Evolutionary conservation across 2,113 vertebrate genomes (phyloP).

Genomic region (Forbesichthys papilliferus): DNA sequence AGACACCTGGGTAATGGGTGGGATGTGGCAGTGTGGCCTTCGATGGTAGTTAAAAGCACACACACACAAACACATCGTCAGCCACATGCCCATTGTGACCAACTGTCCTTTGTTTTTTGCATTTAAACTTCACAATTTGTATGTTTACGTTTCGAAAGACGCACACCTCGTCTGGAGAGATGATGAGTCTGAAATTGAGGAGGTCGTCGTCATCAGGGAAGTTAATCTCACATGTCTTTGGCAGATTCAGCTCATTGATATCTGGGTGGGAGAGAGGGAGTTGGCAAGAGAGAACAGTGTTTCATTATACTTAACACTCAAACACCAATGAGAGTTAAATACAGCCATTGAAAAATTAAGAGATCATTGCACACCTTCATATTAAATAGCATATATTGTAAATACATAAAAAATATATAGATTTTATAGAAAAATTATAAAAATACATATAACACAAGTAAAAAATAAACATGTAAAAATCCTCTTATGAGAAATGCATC

Average conservation of each 20-base stretch:
- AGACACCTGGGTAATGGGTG: no score
- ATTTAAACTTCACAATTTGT: not conserved
- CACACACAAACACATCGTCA: no score
- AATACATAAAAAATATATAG: not conserved
- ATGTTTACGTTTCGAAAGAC: not conserved
- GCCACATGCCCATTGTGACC: no score
- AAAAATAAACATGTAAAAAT: no score
- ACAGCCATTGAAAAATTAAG: not conserved
- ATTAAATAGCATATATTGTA: not conserved
- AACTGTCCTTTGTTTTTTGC: no score
- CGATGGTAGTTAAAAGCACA: no score
- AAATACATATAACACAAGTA: not conserved
- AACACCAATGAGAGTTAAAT: no score
- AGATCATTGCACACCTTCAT: no score
- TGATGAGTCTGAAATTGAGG: slow-evolving; percentile 95
- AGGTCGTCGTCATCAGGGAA: slow-evolving; percentile 94
- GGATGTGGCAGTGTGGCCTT: no score
- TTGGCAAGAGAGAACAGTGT: not conserved
- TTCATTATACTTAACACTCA: no score
- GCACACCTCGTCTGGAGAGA: slow-evolving; percentile 90
- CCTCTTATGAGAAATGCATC: no score
- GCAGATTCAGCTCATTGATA: slow-evolving; percentile 94
- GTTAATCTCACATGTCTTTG: slow-evolving; percentile 94
- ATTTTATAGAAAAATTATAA: not conserved
- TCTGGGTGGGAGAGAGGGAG: slow-evolving; percentile 69